These are phyloP conservation scores for Jacana jacana DNA, from an alignment of 2,113 vertebrate genomes.

Conservation along the genomic window DNA sequence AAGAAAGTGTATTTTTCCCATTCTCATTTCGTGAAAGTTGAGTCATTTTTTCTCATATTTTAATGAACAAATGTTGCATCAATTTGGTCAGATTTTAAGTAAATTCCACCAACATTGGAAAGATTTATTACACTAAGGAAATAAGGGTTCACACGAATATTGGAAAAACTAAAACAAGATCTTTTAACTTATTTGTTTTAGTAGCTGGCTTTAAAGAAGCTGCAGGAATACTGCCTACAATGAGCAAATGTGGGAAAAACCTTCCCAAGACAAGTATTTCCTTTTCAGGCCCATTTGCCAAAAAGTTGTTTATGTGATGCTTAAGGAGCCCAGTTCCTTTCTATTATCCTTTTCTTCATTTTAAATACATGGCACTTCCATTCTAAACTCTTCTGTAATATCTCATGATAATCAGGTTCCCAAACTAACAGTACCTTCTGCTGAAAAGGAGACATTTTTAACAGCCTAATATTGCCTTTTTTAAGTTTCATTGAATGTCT, in stretches of 20 bases:
- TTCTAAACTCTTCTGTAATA: background rate
- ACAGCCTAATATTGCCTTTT: background rate
- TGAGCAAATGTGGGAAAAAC: background rate
- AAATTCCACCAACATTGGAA: background rate
- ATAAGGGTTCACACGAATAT: background rate
- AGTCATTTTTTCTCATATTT: background rate
- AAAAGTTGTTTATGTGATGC: background rate
- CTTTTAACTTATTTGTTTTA: background rate
- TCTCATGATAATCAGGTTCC: background rate
- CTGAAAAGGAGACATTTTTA: background rate
- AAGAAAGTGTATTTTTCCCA: background rate
- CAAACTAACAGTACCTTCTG: background rate
- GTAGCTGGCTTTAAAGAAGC: background rate
- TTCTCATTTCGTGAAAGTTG: background rate
- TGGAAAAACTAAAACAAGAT: background rate
- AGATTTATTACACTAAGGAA: background rate
- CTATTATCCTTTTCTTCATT: background rate
- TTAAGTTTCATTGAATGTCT: background rate
- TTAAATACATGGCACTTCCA: background rate
- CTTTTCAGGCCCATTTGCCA: background rate
- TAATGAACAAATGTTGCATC: background rate
- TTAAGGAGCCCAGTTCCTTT: background rate
- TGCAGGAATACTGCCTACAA: background rate
- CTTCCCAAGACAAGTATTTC: background rate
- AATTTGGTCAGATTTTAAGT: background rate